Evolutionary conservation across 2,113 vertebrate species (phyloP).

Genomic region (Zapus hudsonius): DNA sequence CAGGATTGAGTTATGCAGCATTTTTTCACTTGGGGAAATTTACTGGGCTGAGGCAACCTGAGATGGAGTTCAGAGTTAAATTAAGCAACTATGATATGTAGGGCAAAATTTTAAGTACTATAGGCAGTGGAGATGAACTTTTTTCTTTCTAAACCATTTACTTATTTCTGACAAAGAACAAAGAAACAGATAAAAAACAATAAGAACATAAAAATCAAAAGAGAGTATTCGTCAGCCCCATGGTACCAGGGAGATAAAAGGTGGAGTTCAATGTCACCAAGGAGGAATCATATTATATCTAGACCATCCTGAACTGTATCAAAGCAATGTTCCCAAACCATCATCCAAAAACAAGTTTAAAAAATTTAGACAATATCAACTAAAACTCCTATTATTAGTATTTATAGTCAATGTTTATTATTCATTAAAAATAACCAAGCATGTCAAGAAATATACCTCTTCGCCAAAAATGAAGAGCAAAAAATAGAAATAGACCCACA

Average conservation of each 20-base stretch:
- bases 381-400: neutral
- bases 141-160: neutral
- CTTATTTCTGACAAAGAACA: neutral
- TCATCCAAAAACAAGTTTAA: neutral
- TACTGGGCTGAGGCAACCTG: neutral
- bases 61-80: conserved; percentile 1
- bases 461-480: neutral
- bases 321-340: neutral
- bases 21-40: conserved; percentile 4
- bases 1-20: neutral
- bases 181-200: neutral
- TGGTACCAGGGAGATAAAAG: neutral
- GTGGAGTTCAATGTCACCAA: neutral
- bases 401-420: neutral
- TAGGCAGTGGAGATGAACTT: neutral
- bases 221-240: neutral
- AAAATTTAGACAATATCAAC: neutral
- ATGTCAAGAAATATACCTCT: neutral
- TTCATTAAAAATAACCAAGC: neutral
- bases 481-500: neutral
- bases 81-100: neutral
- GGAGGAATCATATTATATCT: conserved; percentile 17
- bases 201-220: neutral
- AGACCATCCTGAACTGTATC: neutral
- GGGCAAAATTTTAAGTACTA: neutral